A percentile compares a stretch with the other conserved stretches of the same genome.
Evolutionary conservation across 2,113 vertebrate species (phyloP).

Genomic region (Shinisaurus crocodilurus): DNA sequence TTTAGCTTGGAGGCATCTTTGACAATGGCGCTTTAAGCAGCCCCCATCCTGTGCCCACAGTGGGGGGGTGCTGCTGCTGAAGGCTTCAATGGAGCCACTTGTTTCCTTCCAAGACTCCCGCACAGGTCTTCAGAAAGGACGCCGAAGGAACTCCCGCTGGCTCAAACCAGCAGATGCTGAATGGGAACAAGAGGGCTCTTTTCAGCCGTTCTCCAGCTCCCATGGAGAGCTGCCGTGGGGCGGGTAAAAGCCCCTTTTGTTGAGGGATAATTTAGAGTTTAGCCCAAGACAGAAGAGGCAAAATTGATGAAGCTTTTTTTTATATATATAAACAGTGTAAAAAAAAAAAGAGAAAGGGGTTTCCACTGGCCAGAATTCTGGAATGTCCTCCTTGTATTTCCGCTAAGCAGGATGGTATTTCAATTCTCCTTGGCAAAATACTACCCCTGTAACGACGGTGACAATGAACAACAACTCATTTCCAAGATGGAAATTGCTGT

Average conservation of each 20-base stretch:
- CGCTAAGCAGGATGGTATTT: slow-evolving; percentile 10
- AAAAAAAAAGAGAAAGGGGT: slow-evolving; percentile 3
- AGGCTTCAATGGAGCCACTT: slow-evolving; percentile 44
- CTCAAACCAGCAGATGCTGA: slow-evolving; percentile 40
- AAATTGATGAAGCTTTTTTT: slow-evolving; percentile 36
- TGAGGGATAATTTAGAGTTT: slow-evolving; percentile 58
- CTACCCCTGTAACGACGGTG: neutral
- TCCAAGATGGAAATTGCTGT: no score
- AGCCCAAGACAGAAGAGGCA: slow-evolving; percentile 55
- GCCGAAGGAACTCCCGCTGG: slow-evolving; percentile 58
- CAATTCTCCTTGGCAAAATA: neutral
- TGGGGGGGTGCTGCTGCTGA: slow-evolving; percentile 60
- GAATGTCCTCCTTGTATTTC: slow-evolving; percentile 26
- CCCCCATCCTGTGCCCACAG: slow-evolving; percentile 36
- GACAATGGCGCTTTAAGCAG: slow-evolving; percentile 57
- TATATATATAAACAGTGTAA: neutral
- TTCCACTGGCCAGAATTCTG: slow-evolving; percentile 48
- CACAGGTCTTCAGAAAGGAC: slow-evolving; percentile 56
- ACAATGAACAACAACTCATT: neutral
- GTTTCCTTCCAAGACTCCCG: slow-evolving; percentile 71
- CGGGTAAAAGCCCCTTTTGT: slow-evolving; percentile 67
- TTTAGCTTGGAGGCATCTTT: slow-evolving; percentile 12
- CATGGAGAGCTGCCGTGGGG: slow-evolving; percentile 52
- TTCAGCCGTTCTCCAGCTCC: slow-evolving; percentile 65
- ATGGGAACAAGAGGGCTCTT: slow-evolving; percentile 65